Percentiles rank a stretch among this genome's conserved stretches.
phyloP scores from a whole-genome alignment of 2,113 vertebrate species.

The Microcebus griseorufus region DNA sequence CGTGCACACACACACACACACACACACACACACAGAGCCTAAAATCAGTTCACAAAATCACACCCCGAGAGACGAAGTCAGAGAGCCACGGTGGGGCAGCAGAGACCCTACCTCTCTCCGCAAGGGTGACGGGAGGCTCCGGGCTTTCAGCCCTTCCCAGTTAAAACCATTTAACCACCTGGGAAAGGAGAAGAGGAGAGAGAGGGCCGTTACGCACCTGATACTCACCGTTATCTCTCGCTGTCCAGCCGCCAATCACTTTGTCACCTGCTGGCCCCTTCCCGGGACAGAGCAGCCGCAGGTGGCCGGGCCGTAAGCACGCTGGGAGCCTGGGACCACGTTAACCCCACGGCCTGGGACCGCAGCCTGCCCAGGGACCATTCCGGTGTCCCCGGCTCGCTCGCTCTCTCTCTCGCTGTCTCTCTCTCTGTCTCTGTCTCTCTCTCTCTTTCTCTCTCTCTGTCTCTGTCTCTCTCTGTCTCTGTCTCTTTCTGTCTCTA shows the following conservation, averaged over 20 bases:
- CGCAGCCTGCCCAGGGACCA: neutral
- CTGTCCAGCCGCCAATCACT: neutral
- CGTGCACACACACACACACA: neutral
- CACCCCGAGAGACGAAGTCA: neutral
- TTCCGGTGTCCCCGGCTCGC: neutral
- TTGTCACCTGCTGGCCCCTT: neutral
- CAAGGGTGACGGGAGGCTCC: constrained; percentile 90
- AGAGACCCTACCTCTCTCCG: constrained; percentile 89
- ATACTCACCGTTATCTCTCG: neutral
- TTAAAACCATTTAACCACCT: constrained; percentile 97
- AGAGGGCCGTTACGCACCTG: neutral
- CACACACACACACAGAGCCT: neutral
- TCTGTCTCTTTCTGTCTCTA: no score
- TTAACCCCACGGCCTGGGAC: no score
- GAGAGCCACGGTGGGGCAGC: neutral
- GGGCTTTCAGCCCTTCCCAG: constrained; percentile 92
- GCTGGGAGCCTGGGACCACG: neutral
- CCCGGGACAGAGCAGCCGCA: neutral
- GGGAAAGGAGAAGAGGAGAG: neutral
- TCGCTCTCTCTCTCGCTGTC: neutral
- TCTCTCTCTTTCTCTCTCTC: no score
- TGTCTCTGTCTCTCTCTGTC: no score
- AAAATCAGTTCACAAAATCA: neutral
- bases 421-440: no score
- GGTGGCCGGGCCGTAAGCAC: accelerated